Evolutionary conservation across 2,888 invertebrate species (phyloP), one percentile per base, ranked within the genome.

Genomic region (Electrophaes corylata): DNA sequence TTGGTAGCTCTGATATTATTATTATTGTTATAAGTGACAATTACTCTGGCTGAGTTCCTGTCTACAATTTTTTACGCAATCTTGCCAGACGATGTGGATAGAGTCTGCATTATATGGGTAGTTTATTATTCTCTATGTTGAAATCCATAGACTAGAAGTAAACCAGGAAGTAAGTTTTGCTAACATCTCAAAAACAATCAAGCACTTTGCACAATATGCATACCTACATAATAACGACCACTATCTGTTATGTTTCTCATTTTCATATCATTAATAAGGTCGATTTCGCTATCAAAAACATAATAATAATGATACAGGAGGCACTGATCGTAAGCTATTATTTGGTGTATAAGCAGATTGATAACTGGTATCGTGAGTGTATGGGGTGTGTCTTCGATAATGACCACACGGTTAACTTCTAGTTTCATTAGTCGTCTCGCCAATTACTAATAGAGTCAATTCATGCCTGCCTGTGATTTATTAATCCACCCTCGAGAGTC

Each of bases 351-450:
- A n/a, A n/a, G 1, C 33, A 33, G 12, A 31, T 53, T 49, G 66
- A 69, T 76, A 77, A 70, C 67, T 49, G 66, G 70, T 76, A 73
- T 76, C 73, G 20, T 72, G 52, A 66, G 68, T 76, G 70, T 72
- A 58, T 46, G 62, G 64, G 35, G 4, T 11, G 4, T n/a, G 11
- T 69, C 62, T 66, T 68, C 56, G 60, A 50, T 69, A 67, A 70
- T 70, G 3, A 67, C 65, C 64, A 62, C 63, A 71, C 59, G n/a
- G 33, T 33, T 46, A 33, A 51, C 58, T 67, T 71, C 70, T 33
- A 33, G 71, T 70, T 72, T 70, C 57, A n/a, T n/a, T n/a, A n/a
- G 11, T 16, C 33, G 35, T 8, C 33, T 33, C 19, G 18, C 41
- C 47, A 47, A 54, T 48, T 54, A 39, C 33, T 52, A 40, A 46